Evolutionary conservation across 2,888 invertebrate genomes (phyloP), one percentile per base, ranked within the genome.

Genomic region (Catocala fraxini): DNA sequence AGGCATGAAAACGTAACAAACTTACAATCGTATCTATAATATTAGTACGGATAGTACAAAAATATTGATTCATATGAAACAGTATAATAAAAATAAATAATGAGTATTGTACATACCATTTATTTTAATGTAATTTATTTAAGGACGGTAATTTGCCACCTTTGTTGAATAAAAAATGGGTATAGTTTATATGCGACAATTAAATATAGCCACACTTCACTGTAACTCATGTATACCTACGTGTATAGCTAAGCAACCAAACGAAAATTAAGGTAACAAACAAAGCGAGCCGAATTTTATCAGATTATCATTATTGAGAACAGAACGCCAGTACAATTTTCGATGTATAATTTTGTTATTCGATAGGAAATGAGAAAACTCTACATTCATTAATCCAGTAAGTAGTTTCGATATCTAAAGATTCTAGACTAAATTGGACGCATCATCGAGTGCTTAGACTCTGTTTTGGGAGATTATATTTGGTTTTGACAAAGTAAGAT

Each of bases 281-380:
- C 79, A 80, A 79, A 79, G 25, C 69, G 78, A 75, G 80, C 75
- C 61, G 72, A 73, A 74, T 74, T 75, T 78, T 71, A 81, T 81
- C 77, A 70, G 79, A 81, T 80, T 75, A 77, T 73, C 72, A 76
- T 82, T 79, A 81, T 77, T 66, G 67, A 72, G 70, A 68, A 68
- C 61, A 63, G 70, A 61, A 56, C 42, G 53, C 57, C 48, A 70
- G 57, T 68, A 67, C 75, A 73, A 82, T 79, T 79, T 63, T 73
- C 65, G 64, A 76, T 62, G 70, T 66, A 59, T 77, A 78, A 80
- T 77, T 75, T 67, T 78, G 73, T 74, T 69, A 58, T 69, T 54
- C 56, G 63, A 65, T 53, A 55, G 65, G 70, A 73, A 76, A 77
- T 71, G 71, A 65, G 71, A 77, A 71, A 76, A 66, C 65, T 76